These are phyloP conservation scores for Drosophila melanosoma DNA, from an alignment of 2,888 invertebrate species.

Conservation along the genomic window DNA sequence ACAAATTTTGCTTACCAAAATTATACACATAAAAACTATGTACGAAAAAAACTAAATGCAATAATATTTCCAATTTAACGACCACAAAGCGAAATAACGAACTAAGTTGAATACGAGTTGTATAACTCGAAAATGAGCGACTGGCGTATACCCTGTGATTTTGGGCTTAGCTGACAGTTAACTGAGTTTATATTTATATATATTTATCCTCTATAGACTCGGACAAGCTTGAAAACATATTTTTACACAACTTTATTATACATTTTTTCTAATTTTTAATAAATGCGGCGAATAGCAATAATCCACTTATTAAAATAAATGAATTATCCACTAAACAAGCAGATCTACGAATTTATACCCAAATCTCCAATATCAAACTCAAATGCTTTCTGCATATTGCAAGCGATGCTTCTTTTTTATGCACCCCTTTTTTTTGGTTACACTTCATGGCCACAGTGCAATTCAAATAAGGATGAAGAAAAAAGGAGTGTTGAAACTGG, in stretches of 20 bases:
- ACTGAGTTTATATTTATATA: neutral
- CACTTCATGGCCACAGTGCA: neutral
- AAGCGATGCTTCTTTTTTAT: neutral
- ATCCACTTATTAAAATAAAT: no score
- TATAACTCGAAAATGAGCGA: neutral
- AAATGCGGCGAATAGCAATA: neutral
- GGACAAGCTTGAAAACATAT: neutral
- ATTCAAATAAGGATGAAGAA: neutral
- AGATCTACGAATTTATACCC: neutral
- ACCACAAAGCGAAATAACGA: conserved; percentile 15
- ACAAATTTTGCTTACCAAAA: neutral
- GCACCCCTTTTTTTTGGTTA: neutral
- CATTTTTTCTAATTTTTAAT: neutral
- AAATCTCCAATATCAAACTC: neutral
- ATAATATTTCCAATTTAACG: conserved; percentile 30
- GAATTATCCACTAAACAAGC: neutral
- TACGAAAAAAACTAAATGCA: neutral
- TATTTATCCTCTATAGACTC: neutral
- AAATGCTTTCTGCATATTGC: neutral
- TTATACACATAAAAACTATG: neutral
- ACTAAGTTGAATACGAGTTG: neutral
- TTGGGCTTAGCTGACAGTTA: neutral
- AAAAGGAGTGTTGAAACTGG: conserved; percentile 30
- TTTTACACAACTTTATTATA: neutral
- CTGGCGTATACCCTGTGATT: neutral